These are phyloP conservation scores for Phoeniculus purpureus DNA, from an alignment of 2,797 vertebrate species.

Conservation along the genomic window DNA sequence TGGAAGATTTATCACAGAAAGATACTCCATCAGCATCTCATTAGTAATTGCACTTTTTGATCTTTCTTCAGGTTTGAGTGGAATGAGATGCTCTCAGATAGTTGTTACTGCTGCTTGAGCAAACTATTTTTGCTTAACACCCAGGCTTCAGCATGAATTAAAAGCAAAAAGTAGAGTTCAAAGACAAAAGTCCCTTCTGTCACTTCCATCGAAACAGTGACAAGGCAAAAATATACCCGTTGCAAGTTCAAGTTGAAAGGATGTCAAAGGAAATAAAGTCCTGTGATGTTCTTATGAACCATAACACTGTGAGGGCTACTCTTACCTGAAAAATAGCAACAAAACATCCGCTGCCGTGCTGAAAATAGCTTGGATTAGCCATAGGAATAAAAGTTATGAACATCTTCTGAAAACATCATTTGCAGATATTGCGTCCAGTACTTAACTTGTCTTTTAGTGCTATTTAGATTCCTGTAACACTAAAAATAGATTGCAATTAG, in stretches of 20 bases:
- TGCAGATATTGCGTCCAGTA: neutral
- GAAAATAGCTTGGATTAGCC: neutral
- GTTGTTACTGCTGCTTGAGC: neutral
- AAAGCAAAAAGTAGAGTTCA: neutral
- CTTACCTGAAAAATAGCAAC: neutral
- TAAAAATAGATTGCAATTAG: slow-evolving; percentile 29
- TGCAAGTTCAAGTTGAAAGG: neutral
- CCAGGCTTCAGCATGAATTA: neutral
- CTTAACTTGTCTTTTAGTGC: neutral
- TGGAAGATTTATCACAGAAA: neutral
- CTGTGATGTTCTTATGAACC: neutral
- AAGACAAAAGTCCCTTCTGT: neutral
- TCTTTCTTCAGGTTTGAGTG: neutral
- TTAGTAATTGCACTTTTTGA: neutral
- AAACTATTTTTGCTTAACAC: neutral
- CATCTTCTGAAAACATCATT: neutral
- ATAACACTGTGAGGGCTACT: neutral
- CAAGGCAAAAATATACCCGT: neutral
- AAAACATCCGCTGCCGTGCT: neutral
- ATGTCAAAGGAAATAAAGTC: slow-evolving; percentile 16
- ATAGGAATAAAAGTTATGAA: neutral
- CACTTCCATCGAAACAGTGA: neutral
- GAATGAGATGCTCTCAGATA: neutral
- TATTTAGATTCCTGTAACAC: neutral
- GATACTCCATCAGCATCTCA: neutral